phyloP scores from a whole-genome alignment of 2,888 invertebrate genomes.

The Eristalis pertinax region DNA sequence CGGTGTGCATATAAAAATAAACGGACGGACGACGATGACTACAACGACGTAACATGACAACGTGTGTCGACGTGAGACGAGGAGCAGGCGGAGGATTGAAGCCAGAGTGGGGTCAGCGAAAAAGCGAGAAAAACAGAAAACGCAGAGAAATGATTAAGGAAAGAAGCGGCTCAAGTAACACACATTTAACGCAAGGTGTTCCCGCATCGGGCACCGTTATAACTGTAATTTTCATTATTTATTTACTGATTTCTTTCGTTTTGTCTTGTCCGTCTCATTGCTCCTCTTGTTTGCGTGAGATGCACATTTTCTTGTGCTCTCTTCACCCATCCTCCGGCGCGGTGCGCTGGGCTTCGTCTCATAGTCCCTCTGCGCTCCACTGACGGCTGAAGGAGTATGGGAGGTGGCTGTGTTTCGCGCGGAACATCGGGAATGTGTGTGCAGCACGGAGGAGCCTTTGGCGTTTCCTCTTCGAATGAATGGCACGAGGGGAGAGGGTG shows the following conservation, averaged over 20 bases:
- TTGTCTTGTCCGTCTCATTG: neutral
- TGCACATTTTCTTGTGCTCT: constrained; percentile 12
- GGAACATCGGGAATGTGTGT: constrained; percentile 24
- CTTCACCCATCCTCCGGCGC: neutral
- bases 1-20: constrained; percentile 57
- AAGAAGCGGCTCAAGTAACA: constrained; percentile 73
- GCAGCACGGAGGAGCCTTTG: constrained; percentile 23
- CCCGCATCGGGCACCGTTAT: constrained; percentile 74
- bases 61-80: neutral
- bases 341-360: neutral
- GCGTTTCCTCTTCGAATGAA: constrained; percentile 52
- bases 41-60: constrained; percentile 8
- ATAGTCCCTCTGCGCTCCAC: neutral
- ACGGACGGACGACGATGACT: constrained; percentile 6
- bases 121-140: neutral
- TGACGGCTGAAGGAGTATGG: neutral
- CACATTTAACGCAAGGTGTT: constrained; percentile 75
- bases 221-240: constrained; percentile 74
- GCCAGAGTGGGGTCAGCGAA: constrained; percentile 2
- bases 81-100: neutral
- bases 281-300: constrained; percentile 27
- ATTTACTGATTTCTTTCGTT: constrained; percentile 60
- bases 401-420: constrained; percentile 11
- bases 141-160: constrained; percentile 60
- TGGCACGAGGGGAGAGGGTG: too few relatives aligned